Percentiles rank a stretch among this genome's conserved stretches.
phyloP scores from a whole-genome alignment of 2,888 invertebrate genomes.

The Dicranocentrus wangi region DNA sequence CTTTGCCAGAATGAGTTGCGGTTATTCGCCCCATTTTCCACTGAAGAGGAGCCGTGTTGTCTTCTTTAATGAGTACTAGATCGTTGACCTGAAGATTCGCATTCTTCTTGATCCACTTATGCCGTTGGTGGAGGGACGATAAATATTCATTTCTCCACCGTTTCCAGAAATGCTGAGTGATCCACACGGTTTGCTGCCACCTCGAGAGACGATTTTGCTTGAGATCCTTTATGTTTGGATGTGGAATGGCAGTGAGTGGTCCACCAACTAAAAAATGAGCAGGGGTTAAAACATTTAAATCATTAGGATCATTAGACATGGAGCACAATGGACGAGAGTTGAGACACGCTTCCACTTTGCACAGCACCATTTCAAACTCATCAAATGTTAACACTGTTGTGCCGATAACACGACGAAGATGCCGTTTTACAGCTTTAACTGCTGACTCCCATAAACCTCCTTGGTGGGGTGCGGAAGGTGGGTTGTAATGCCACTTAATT shows the following conservation, averaged over 20 bases:
- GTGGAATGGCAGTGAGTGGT: slow-evolving; percentile 67
- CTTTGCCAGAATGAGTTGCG: slow-evolving; percentile 72
- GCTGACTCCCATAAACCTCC: slow-evolving; percentile 74
- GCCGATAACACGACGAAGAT: slow-evolving; percentile 71
- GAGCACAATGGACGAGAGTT: slow-evolving; percentile 73
- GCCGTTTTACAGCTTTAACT: slow-evolving; percentile 73
- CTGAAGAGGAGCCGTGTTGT: slow-evolving; percentile 23
- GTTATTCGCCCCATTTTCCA: slow-evolving; percentile 73
- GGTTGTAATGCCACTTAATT: slow-evolving; percentile 74
- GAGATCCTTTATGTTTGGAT: slow-evolving; percentile 11
- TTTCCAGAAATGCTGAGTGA: slow-evolving; percentile 54
- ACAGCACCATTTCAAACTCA: slow-evolving; percentile 73
- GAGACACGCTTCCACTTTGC: slow-evolving; percentile 74
- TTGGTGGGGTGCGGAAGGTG: slow-evolving; percentile 74
- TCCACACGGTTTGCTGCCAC: slow-evolving; percentile 51
- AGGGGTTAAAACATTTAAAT: slow-evolving; percentile 72
- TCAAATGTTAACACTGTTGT: slow-evolving; percentile 72
- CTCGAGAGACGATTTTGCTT: slow-evolving; percentile 35
- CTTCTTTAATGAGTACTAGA: slow-evolving; percentile 58
- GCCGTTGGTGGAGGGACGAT: slow-evolving; percentile 47
- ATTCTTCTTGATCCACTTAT: slow-evolving; percentile 36
- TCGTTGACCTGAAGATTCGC: slow-evolving; percentile 38
- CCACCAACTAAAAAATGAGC: slow-evolving; percentile 63
- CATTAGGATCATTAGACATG: slow-evolving; percentile 68
- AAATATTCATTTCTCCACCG: slow-evolving; percentile 59